Base-by-base conservation (phyloP, 1,140 invertebrate species). In the Eumeta japonica region DNA sequence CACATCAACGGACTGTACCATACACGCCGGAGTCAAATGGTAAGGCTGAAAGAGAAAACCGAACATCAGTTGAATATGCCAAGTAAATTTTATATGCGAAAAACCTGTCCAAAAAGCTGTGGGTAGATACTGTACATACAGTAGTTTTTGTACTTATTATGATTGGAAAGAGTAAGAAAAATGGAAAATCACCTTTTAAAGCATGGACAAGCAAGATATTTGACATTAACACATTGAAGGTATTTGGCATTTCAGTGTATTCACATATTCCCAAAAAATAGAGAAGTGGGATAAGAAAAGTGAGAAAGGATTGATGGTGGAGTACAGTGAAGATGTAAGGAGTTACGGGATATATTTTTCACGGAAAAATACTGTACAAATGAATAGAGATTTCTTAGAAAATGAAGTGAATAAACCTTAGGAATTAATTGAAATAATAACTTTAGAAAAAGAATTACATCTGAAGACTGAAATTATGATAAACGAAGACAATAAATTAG, bases 11-110 rank as follows among this genome's bases (percentile, higher is more conserved):
- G 4, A 57, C 53, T 12, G 52, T 60, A 12, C 30, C 58, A 1
- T 78, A 78, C 41, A 72, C 62, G 3, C 68, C 76, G 0, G 42
- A 81, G 47, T 61, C 76, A 41, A 81, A 81, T 49, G 74, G 75
- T 4, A 46, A 47, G 15, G 55, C 60, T n/a, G 77, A 78, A 41
- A 39, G 57, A 29, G 59, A 67, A 40, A 76, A 58, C 16, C 35
- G 71, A 41, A 75, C 56, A 7, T n/a, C 74, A 18, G 57, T 75
- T 11, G 75, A 80, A 55, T 51, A 55, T 16, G 73, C 68, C 13
- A 47, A 60, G 42, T 60, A 59, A 10, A 53, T 63, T 46, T 27
- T 47, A 15, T 19, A 32, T 39, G 41, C 17, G 3, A 40, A 30
- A 27, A 37, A 41, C 10, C 34, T 73, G 12, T 33, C 42, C 7